Percentiles rank a stretch among this genome's conserved stretches.
Evolutionary conservation across 35 echinoderm and acorn worm species (phyloP).

Genomic region (Acanthaster planci): DNA sequence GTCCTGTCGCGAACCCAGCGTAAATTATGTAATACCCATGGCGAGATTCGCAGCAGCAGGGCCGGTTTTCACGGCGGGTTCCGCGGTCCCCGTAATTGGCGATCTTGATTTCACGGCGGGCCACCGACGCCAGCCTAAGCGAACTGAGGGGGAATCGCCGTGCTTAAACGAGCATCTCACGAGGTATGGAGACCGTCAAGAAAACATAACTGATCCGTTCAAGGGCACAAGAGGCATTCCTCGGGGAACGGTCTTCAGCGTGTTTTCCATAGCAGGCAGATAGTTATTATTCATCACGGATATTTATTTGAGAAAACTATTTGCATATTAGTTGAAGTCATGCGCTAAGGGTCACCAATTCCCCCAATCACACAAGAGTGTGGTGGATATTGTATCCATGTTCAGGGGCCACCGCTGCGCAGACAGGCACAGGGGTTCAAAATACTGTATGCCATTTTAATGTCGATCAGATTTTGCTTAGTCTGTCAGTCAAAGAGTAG

Average conservation of each 20-base stretch:
- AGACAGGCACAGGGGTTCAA: too few species aligned
- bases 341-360: neutral
- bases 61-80: neutral
- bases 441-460: neutral
- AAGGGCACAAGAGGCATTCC: neutral
- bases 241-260: neutral
- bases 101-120: constrained; percentile 14
- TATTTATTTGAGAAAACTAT: too few species aligned
- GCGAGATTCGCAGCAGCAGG: constrained; percentile 3
- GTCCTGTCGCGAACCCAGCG: neutral
- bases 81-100: constrained; percentile 14
- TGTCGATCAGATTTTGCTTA: neutral
- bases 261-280: too few species aligned
- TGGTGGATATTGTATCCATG: neutral
- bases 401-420: constrained; percentile 4
- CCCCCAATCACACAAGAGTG: neutral
- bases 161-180: constrained; percentile 22
- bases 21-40: constrained; percentile 23
- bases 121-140: neutral
- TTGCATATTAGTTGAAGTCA: neutral
- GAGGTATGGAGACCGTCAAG: neutral
- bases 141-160: neutral
- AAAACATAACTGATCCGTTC: constrained; percentile 25
- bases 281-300: too few species aligned
- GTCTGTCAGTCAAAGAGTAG: constrained; percentile 3